Conservation (phyloP, 2,113 vertebrate genomes). For the Zapus hudsonius region DNA sequence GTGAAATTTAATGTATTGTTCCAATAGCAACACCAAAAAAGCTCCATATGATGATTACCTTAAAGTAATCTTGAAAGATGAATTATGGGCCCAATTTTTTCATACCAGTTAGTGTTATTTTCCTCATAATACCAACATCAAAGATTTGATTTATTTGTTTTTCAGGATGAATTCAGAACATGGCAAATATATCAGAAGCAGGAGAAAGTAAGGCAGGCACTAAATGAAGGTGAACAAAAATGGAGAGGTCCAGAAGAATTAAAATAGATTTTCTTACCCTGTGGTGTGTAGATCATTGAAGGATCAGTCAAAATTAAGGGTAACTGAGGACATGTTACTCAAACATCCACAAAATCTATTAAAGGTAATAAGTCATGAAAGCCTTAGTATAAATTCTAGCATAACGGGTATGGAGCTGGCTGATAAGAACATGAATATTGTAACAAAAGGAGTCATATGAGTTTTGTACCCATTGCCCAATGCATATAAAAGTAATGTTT, state of each 20-base stretch:
- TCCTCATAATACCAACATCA: not conserved
- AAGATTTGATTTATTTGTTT: slow-evolving; percentile 2
- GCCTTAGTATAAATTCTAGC: not conserved
- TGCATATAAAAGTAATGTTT: not conserved
- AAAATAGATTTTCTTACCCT: not conserved
- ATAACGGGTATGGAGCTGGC: too few relatives aligned
- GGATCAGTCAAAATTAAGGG: not conserved
- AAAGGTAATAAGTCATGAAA: not conserved
- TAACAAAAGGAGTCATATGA: too few relatives aligned
- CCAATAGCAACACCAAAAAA: not conserved
- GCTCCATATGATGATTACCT: not conserved
- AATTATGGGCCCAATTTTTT: not conserved
- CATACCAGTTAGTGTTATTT: not conserved
- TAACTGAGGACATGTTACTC: not conserved
- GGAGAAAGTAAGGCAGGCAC: not conserved
- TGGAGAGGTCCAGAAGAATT: not conserved
- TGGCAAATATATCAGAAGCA: not conserved
- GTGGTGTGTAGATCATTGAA: not conserved
- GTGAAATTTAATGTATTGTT: not conserved
- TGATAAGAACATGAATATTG: not conserved
- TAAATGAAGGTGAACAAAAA: not conserved
- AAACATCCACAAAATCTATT: not conserved
- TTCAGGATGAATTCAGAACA: not conserved
- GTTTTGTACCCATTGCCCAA: not conserved
- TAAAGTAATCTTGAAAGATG: not conserved